Percentiles rank a stretch among this genome's conserved stretches.
These are phyloP conservation scores for Artemisiospiza belli DNA, from an alignment of 2,113 vertebrate genomes.

Conservation along the genomic window DNA sequence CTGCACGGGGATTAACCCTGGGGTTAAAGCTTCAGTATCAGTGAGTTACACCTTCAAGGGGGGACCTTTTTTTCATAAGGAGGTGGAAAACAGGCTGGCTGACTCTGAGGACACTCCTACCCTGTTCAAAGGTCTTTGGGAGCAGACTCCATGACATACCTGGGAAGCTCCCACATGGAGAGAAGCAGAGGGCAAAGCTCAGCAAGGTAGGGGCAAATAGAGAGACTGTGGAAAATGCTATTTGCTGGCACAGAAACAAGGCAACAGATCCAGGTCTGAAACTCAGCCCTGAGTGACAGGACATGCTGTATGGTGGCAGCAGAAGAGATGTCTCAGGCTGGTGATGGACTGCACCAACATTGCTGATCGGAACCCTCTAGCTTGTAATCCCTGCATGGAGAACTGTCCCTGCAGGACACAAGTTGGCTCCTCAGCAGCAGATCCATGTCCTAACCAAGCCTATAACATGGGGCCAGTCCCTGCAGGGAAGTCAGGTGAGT, in stretches of 20 bases:
- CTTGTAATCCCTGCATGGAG: not conserved
- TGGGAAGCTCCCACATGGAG: not conserved
- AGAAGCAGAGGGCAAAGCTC: not conserved
- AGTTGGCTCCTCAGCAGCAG: not conserved
- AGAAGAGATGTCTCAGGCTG: not conserved
- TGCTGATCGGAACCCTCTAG: not conserved
- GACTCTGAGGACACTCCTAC: not conserved
- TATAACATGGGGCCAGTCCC: not conserved
- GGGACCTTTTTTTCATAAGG: not conserved
- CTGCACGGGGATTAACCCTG: rapidly evolving
- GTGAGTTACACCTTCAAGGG: not conserved
- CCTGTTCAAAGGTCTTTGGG: not conserved
- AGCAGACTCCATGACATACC: not conserved
- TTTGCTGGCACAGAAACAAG: not conserved
- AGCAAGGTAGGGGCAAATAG: not conserved
- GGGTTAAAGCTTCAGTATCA: not conserved
- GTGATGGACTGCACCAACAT: not conserved
- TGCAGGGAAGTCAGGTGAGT: not conserved
- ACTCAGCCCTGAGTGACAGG: not conserved
- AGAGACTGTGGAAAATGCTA: not conserved
- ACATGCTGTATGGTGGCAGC: not conserved
- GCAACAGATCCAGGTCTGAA: not conserved
- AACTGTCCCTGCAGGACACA: not conserved
- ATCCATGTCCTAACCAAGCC: not conserved
- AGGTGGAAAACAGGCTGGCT: not conserved